Evolutionary conservation across 2,797 vertebrate genomes (phyloP).

Genomic region (Antrozous pallidus): DNA sequence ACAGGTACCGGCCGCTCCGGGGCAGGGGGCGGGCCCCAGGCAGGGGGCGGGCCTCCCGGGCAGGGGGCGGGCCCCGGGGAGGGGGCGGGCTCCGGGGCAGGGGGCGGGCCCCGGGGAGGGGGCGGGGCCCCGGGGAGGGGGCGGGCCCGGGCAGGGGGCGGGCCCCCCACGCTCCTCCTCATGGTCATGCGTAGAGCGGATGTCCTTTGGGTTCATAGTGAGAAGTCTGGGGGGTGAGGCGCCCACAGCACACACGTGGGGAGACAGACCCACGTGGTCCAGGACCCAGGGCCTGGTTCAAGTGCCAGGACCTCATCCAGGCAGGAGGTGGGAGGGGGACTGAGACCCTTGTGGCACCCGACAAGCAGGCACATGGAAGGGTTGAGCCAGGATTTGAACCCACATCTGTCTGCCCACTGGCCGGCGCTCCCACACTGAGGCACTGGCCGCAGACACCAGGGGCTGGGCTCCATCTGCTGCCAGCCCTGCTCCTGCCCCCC

Average conservation of each 20-base stretch:
- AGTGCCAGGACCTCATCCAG: neutral
- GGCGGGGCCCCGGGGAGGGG: neutral
- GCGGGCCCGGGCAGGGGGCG: accelerated
- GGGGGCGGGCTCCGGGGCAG: neutral
- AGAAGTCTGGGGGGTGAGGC: accelerated
- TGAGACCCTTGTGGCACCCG: neutral
- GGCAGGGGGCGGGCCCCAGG: neutral
- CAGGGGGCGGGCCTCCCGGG: accelerated
- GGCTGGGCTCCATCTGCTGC: neutral
- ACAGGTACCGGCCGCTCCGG: slow-evolving; percentile 83
- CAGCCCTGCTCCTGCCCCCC: neutral
- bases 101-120: accelerated
- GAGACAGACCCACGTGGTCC: accelerated
- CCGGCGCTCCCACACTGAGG: accelerated
- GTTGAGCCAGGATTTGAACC: neutral
- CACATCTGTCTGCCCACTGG: accelerated
- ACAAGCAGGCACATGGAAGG: neutral
- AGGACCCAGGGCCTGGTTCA: accelerated
- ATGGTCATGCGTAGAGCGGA: accelerated
- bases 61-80: no score
- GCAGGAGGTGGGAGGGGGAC: neutral
- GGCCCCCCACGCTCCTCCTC: accelerated
- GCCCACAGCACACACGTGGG: neutral
- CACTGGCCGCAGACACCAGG: accelerated
- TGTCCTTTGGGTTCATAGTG: neutral